Conservation (phyloP, 2,888 invertebrate genomes). For the Steinernema scapterisci region DNA sequence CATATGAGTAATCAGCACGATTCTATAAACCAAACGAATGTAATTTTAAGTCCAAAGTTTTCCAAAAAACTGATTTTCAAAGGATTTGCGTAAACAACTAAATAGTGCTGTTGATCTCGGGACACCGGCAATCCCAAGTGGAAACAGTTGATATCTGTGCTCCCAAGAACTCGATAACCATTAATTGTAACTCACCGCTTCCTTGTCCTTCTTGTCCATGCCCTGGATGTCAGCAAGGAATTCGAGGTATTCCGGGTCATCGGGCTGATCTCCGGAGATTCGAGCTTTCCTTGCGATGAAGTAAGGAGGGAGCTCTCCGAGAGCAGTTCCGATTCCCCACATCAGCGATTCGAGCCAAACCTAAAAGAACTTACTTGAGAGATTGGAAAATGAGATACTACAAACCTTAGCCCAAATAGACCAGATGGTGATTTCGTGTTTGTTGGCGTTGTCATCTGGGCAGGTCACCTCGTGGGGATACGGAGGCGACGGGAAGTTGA, state of each 20-base stretch:
- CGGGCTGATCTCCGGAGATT: constrained; percentile 71
- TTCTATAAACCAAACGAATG: constrained; percentile 65
- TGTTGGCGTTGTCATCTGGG: neutral
- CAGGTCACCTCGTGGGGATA: constrained; percentile 83
- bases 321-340: constrained; percentile 88
- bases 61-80: constrained; percentile 20
- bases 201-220: constrained; percentile 72
- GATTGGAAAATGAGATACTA: neutral
- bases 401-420: constrained; percentile 30
- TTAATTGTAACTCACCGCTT: constrained; percentile 40
- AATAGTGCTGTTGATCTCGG: no score
- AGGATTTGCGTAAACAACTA: constrained; percentile 23
- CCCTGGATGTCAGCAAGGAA: constrained; percentile 72
- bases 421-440: neutral
- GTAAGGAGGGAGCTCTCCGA: constrained; percentile 98
- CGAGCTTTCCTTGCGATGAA: constrained; percentile 92
- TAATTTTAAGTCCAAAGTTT: constrained; percentile 51
- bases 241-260: constrained; percentile 78
- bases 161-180: neutral
- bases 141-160: neutral
- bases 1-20: constrained; percentile 4
- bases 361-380: constrained; percentile 32
- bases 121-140: no score
- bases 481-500: constrained; percentile 97
- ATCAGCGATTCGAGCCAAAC: constrained; percentile 92